Evolutionary conservation across 2,113 vertebrate species (phyloP).

Genomic region (Bungarus multicinctus): DNA sequence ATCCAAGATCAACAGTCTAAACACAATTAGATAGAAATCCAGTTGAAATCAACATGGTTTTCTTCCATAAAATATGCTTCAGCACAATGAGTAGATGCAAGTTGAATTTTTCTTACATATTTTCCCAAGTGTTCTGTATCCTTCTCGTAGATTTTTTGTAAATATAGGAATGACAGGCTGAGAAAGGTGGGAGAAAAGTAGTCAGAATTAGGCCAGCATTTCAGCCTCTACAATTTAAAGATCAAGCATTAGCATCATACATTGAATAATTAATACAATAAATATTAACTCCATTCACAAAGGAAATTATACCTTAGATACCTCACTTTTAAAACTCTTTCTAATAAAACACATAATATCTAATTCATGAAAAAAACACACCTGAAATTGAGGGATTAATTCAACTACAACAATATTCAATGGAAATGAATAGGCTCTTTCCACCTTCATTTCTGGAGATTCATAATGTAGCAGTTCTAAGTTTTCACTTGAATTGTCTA

Average conservation of each 20-base stretch:
- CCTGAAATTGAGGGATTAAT: neutral
- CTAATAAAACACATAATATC: neutral
- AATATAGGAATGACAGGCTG: slow-evolving; percentile 31
- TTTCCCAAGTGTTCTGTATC: slow-evolving; percentile 31
- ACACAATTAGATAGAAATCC: neutral
- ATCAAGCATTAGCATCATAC: neutral
- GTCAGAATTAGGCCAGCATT: slow-evolving; percentile 12
- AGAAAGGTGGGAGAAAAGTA: slow-evolving; percentile 20
- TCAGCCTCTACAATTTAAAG: slow-evolving; percentile 3
- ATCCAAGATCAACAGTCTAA: neutral
- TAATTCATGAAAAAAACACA: neutral
- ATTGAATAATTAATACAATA: neutral
- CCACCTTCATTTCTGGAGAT: neutral
- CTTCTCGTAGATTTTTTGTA: slow-evolving; percentile 35
- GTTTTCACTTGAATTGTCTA: neutral
- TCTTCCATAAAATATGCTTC: neutral
- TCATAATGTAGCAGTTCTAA: neutral
- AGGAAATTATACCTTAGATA: neutral
- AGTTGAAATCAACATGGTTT: neutral
- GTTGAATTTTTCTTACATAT: slow-evolving; percentile 27
- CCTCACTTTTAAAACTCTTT: neutral
- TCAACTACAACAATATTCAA: neutral
- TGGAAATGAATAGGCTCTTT: neutral
- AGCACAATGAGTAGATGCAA: neutral
- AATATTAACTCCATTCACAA: neutral